A percentile compares a stretch with the other conserved stretches of the same genome.
These are phyloP conservation scores for Ormyrus thymus DNA, from an alignment of 2,888 invertebrate genomes.

Conservation along the genomic window DNA sequence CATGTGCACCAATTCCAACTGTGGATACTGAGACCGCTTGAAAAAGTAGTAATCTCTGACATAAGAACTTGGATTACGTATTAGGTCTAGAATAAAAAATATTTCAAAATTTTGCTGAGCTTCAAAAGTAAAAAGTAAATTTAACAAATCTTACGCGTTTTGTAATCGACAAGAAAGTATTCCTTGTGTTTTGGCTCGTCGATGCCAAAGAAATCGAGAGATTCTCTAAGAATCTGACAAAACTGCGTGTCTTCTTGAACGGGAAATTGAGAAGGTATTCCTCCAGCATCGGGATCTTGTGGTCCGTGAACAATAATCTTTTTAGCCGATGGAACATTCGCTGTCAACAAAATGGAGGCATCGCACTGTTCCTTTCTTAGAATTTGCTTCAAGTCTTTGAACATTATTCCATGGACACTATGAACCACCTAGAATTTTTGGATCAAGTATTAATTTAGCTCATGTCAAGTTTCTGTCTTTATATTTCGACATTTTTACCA, in stretches of 20 bases:
- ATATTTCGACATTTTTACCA: conserved; percentile 78
- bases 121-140: background rate
- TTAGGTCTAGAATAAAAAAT: conserved; percentile 84
- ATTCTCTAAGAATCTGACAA: conserved; percentile 94
- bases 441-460: background rate
- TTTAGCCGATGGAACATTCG: conserved; percentile 99
- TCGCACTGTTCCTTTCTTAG: conserved; percentile 99
- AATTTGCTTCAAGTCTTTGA: conserved; percentile 99
- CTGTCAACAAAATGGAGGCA: conserved; percentile 96
- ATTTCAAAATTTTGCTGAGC: background rate
- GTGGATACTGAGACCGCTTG: conserved; percentile 98
- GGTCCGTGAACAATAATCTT: conserved; percentile 98
- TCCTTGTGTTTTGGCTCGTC: conserved; percentile 91
- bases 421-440: conserved; percentile 87
- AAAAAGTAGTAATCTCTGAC: conserved; percentile 91
- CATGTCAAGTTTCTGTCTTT: background rate
- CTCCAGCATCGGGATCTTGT: conserved; percentile 90
- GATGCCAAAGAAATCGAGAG: conserved; percentile 97
- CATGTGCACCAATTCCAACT: conserved; percentile 94
- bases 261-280: conserved; percentile 98
- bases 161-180: conserved; percentile 97
- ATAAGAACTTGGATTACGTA: conserved; percentile 95
- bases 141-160: conserved; percentile 88
- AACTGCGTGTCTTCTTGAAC: conserved; percentile 99
- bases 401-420: conserved; percentile 98